These are phyloP conservation scores for Enteromius mattozi DNA, from an alignment of 2,797 vertebrate genomes.

Conservation along the genomic window DNA sequence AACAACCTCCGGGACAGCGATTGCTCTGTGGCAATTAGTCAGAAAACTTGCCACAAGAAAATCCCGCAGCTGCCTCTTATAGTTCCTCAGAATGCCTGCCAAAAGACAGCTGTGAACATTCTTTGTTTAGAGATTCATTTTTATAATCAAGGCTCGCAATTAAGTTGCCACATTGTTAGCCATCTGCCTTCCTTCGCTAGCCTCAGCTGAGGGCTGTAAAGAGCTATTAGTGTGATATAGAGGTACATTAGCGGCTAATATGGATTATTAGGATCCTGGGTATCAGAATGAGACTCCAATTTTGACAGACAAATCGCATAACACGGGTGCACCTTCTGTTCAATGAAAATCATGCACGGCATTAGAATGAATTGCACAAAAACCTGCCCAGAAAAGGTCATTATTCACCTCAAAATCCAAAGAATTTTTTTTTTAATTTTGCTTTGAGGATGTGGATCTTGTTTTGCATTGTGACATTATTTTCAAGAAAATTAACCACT, in stretches of 20 bases:
- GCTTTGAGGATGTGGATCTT: not conserved
- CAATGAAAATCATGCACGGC: not conserved
- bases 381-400: not conserved
- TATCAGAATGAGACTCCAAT: slow-evolving; percentile 19
- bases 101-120: slow-evolving; percentile 55
- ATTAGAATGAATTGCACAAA: not conserved
- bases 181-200: slow-evolving; percentile 42
- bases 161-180: slow-evolving; percentile 42
- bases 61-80: slow-evolving; percentile 44
- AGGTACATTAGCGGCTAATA: slow-evolving; percentile 30
- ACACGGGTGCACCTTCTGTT: slow-evolving; percentile 1
- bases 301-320: slow-evolving; percentile 21
- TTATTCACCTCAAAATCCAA: not conserved
- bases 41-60: slow-evolving; percentile 49
- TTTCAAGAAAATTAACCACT: not conserved
- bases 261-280: not conserved
- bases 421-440: not conserved
- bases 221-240: slow-evolving; percentile 42
- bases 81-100: slow-evolving; percentile 36
- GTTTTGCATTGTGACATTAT: not conserved
- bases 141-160: slow-evolving; percentile 53
- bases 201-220: slow-evolving; percentile 30
- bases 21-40: slow-evolving; percentile 60
- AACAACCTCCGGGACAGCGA: slow-evolving; percentile 52
- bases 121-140: slow-evolving; percentile 52